These are phyloP conservation scores for Eptatretus burgeri DNA, from an alignment of 2,113 vertebrate genomes.

Conservation along the genomic window DNA sequence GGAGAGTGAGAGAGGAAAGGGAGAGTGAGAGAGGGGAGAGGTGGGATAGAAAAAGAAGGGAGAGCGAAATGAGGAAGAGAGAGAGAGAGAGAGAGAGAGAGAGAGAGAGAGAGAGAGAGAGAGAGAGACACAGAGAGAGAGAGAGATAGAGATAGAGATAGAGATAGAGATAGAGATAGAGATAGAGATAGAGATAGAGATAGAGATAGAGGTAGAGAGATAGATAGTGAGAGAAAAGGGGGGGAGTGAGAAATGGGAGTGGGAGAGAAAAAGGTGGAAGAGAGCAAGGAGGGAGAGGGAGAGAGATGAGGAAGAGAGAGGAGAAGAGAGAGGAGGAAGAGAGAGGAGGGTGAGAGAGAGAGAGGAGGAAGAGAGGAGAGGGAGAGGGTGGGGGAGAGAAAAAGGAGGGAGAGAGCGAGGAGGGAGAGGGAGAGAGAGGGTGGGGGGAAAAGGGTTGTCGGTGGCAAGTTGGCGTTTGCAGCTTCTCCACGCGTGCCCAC, in stretches of 20 bases:
- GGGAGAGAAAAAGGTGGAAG: not conserved
- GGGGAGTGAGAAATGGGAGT: not conserved
- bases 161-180: not conserved
- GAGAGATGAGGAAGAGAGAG: not conserved
- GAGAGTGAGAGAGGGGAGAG: not conserved
- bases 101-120: not conserved
- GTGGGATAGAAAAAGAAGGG: not conserved
- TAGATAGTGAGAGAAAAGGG: not conserved
- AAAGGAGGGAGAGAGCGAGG: no score
- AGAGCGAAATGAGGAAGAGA: not conserved
- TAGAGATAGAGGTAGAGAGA: not conserved
- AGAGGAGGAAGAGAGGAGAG: no score
- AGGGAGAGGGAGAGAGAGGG: no score
- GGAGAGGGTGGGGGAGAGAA: no score
- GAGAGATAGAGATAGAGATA: not conserved
- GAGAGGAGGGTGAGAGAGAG: no score
- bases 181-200: not conserved
- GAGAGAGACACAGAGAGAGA: conserved; percentile 3
- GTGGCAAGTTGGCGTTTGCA: no score
- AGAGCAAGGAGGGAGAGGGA: not conserved
- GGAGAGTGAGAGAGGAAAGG: no score
- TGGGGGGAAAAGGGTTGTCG: no score
- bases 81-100: not conserved
- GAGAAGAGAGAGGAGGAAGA: not conserved
- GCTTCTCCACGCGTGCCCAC: no score